A percentile compares a stretch with the other conserved stretches of the same genome.
phyloP scores from a whole-genome alignment of 2,888 invertebrate genomes.

The Pristionchus maxplancki region DNA sequence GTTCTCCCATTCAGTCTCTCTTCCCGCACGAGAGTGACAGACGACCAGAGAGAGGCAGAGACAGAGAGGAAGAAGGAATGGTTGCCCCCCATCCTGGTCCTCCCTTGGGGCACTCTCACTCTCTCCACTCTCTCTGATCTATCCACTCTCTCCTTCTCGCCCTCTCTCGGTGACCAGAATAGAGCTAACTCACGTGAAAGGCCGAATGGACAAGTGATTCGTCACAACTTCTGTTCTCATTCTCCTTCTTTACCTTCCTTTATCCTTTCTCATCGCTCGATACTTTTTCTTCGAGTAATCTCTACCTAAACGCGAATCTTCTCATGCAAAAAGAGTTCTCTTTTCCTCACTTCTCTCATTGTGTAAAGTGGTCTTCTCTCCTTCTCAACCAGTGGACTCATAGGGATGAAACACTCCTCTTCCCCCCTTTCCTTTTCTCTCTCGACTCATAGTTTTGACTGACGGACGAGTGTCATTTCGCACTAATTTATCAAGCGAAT shows the following conservation, averaged over 20 bases:
- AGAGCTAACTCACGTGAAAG: constrained; percentile 9
- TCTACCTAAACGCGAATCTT: neutral
- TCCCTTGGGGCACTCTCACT: neutral
- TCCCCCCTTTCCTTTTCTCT: neutral
- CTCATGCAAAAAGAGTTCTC: constrained; percentile 12
- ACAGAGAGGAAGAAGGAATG: neutral
- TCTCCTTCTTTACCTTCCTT: neutral
- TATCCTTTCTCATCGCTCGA: neutral
- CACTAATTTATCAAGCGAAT: constrained; percentile 13
- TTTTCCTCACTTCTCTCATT: neutral
- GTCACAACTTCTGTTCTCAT: neutral
- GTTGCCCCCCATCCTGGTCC: neutral
- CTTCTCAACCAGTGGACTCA: neutral
- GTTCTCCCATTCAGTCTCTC: constrained; percentile 26
- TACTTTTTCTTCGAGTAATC: neutral
- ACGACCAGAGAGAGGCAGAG: neutral
- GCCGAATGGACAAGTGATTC: neutral
- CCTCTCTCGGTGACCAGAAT: neutral
- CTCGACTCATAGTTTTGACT: neutral
- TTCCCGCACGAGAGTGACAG: neutral
- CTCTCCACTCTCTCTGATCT: neutral
- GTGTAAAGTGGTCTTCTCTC: constrained; percentile 4
- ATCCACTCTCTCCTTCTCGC: neutral
- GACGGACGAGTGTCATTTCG: neutral
- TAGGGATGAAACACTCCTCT: neutral